These are phyloP conservation scores for Sphenopsis melanotis DNA, from an alignment of 2,797 vertebrate species.

Conservation along the genomic window DNA sequence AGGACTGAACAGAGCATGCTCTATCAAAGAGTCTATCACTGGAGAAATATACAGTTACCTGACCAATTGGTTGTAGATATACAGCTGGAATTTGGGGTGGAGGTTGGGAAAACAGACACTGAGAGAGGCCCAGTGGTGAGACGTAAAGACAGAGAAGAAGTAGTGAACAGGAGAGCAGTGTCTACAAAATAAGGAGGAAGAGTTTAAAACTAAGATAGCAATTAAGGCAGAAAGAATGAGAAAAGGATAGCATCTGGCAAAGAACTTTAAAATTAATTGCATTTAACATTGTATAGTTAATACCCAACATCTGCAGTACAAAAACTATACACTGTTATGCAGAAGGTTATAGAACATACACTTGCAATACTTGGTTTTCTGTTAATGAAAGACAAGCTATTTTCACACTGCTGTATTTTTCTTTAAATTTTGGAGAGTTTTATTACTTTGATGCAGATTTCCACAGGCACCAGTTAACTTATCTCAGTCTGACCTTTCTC, in stretches of 20 bases:
- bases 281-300: constrained; percentile 57
- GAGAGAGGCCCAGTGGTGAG: constrained; percentile 98
- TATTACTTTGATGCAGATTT: background rate
- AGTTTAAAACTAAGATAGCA: constrained; percentile 78
- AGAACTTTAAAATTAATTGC: constrained; percentile 56
- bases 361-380: background rate
- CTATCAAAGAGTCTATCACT: constrained; percentile 82
- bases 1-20: constrained; percentile 90
- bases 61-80: constrained; percentile 99
- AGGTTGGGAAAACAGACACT: constrained; percentile 99
- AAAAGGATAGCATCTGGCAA: constrained; percentile 69
- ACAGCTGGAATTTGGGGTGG: constrained; percentile 99
- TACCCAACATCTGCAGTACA: constrained; percentile 35
- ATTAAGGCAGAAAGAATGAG: constrained; percentile 74
- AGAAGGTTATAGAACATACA: constrained; percentile 36
- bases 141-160: constrained; percentile 99
- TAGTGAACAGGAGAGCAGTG: constrained; percentile 98
- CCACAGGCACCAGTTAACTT: background rate
- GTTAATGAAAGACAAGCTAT: background rate
- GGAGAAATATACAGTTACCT: constrained; percentile 88
- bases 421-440: background rate
- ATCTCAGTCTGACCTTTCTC: background rate
- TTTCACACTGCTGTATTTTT: background rate
- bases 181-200: constrained; percentile 92
- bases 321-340: constrained; percentile 48